phyloP scores from a whole-genome alignment of 2,797 vertebrate species.

The Steatocranus sp. region DNA sequence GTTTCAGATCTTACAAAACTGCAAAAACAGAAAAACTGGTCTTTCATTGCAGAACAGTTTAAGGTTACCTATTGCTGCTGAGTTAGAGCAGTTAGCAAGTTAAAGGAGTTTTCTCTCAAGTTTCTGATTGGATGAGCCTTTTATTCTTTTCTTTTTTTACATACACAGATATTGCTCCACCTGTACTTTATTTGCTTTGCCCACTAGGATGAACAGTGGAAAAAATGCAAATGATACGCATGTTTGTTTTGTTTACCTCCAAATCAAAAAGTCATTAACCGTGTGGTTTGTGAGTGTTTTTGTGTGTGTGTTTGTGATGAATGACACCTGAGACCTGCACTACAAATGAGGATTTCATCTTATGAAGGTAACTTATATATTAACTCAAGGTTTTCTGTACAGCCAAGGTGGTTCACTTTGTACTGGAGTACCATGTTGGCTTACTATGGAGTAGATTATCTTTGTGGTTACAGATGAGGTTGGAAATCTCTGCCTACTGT shows the following conservation, averaged over 20 bases:
- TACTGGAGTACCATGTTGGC: not conserved
- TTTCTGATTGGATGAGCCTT: not conserved
- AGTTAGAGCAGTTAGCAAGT: not conserved
- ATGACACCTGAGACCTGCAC: not conserved
- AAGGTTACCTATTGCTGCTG: not conserved
- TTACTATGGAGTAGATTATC: not conserved
- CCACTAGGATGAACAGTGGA: not conserved
- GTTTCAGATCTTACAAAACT: not conserved
- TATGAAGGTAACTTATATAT: not conserved
- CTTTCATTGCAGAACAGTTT: not conserved
- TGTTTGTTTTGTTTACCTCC: not conserved
- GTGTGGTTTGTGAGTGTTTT: rapidly evolving
- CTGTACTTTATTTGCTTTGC: not conserved
- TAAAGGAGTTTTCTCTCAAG: not conserved
- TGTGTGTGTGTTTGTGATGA: not conserved
- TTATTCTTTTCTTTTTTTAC: not conserved
- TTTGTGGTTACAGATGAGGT: not conserved
- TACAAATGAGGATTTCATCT: not conserved
- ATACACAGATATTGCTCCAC: not conserved
- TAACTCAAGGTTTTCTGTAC: not conserved
- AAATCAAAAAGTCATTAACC: not conserved
- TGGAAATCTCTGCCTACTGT: not conserved
- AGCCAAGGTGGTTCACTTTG: not conserved
- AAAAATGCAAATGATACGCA: not conserved
- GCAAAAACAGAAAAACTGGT: not conserved